These are phyloP conservation scores for Probaryconus sp. DNA, from an alignment of 1,140 invertebrate genomes.

Conservation along the genomic window DNA sequence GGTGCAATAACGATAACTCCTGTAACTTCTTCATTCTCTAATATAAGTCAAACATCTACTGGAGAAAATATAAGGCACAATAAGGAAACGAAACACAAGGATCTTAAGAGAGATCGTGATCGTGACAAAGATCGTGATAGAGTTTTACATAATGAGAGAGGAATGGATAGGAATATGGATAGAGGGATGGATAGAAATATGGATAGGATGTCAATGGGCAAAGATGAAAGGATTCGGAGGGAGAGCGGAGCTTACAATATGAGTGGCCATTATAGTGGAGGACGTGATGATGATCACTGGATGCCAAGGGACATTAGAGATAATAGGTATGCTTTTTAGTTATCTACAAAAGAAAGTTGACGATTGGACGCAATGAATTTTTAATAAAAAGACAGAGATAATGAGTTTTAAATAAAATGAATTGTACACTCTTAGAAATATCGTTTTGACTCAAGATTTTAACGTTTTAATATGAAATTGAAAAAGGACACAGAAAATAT, in stretches of 20 bases:
- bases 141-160: slow-evolving; percentile 64
- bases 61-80: slow-evolving; percentile 64
- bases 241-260: slow-evolving; percentile 70
- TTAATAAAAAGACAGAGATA: too few species aligned
- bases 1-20: slow-evolving; percentile 73
- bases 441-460: too few species aligned
- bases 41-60: slow-evolving; percentile 63
- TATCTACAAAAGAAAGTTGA: slow-evolving; percentile 1
- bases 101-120: slow-evolving; percentile 67
- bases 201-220: slow-evolving; percentile 68
- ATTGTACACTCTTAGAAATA: too few species aligned
- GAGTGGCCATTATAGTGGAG: slow-evolving; percentile 71
- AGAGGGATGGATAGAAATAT: slow-evolving; percentile 56
- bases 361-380: too few species aligned
- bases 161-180: slow-evolving; percentile 62
- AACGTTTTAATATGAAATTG: too few species aligned
- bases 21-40: slow-evolving; percentile 61
- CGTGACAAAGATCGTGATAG: slow-evolving; percentile 67
- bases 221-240: slow-evolving; percentile 74
- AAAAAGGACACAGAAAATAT: too few species aligned
- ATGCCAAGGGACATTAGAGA: slow-evolving; percentile 71
- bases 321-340: too few species aligned
- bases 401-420: too few species aligned
- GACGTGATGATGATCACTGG: slow-evolving; percentile 74
- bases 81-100: slow-evolving; percentile 69